phyloP scores from a whole-genome alignment of 1,140 invertebrate species.

The Piezodorus guildinii region DNA sequence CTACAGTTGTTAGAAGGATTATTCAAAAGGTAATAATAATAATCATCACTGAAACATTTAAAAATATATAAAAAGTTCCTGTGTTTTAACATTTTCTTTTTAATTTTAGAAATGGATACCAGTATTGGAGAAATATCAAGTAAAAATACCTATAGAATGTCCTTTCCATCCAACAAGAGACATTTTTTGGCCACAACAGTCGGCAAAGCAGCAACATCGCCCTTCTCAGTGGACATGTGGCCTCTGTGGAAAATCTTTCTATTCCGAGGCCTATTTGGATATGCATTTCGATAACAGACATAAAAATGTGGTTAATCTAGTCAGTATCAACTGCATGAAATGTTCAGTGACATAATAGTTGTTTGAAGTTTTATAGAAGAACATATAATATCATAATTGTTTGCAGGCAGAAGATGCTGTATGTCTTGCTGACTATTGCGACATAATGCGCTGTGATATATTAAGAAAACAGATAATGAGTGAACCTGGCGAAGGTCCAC shows the following conservation, averaged over 20 bases:
- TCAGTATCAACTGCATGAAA: conserved; percentile 33
- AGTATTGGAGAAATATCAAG: conserved; percentile 71
- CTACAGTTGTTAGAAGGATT: conserved; percentile 74
- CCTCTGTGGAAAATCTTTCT: conserved; percentile 84
- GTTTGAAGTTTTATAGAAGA: not conserved
- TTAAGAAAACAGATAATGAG: conserved; percentile 57
- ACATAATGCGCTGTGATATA: conserved; percentile 88
- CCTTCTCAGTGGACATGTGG: conserved; percentile 82
- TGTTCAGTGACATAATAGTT: not conserved
- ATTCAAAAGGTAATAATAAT: conserved; percentile 66
- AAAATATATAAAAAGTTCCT: too few relatives aligned
- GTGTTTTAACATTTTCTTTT: not conserved
- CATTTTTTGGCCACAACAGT: conserved; percentile 72
- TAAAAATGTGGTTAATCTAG: conserved; percentile 71
- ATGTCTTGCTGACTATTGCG: conserved; percentile 86
- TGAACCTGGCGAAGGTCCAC: conserved; percentile 33
- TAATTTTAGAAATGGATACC: conserved; percentile 69
- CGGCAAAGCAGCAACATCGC: conserved; percentile 65
- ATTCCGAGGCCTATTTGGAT: conserved; percentile 77
- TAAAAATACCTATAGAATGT: conserved; percentile 73
- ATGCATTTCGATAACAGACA: conserved; percentile 84
- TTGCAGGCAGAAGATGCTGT: conserved; percentile 76
- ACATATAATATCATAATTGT: not conserved
- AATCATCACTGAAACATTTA: too few relatives aligned
- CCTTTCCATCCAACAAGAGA: conserved; percentile 78